Conservation (phyloP, 2,113 vertebrate genomes). For the Brachyhypopomus occidentalis region DNA sequence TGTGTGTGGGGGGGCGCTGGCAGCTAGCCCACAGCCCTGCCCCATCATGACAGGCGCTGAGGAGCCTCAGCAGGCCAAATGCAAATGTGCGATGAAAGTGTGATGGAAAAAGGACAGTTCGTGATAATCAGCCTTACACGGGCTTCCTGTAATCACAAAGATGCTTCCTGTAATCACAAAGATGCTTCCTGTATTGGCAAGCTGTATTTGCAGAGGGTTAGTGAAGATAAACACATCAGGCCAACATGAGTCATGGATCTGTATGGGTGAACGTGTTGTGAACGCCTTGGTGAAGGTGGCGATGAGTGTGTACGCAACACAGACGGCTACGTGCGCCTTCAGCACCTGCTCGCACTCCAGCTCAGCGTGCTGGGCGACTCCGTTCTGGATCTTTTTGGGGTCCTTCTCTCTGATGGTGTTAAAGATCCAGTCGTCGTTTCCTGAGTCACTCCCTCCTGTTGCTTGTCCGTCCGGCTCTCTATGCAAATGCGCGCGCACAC, state of each 20-base stretch:
- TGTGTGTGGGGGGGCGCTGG: background rate
- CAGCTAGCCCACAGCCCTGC: background rate
- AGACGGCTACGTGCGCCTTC: background rate
- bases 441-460: conserved; percentile 80
- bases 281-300: background rate
- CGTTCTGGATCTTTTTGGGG: conserved; percentile 81
- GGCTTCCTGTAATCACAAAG: background rate
- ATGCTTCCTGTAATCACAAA: background rate
- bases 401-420: conserved; percentile 86
- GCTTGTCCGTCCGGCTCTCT: conserved; percentile 87
- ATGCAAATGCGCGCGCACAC: conserved; percentile 39
- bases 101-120: background rate
- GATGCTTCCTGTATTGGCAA: background rate
- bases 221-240: background rate
- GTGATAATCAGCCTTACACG: background rate
- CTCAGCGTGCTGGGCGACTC: conserved; percentile 75
- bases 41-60: background rate
- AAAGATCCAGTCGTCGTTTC: conserved; percentile 84
- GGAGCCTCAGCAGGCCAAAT: background rate
- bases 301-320: background rate
- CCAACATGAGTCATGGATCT: background rate
- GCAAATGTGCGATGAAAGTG: background rate
- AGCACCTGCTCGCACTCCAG: conserved; percentile 73
- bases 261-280: background rate
- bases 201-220: background rate